These are phyloP conservation scores for Ceratosolen fusciceps DNA, from an alignment of 1,140 invertebrate genomes.

Conservation along the genomic window DNA sequence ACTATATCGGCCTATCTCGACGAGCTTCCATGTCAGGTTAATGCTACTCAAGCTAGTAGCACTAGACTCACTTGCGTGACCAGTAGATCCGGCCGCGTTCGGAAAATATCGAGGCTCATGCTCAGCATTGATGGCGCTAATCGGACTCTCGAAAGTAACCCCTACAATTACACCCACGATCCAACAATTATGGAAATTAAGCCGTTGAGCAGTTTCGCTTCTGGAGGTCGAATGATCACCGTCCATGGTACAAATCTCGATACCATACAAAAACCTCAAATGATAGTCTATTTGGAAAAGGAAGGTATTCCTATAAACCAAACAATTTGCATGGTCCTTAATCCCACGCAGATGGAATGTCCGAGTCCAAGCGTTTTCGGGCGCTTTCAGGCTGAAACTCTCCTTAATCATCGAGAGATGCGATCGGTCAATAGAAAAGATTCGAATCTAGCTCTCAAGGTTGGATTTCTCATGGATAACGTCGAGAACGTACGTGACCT, in stretches of 20 bases:
- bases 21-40: constrained; percentile 89
- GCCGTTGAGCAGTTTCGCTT: constrained; percentile 87
- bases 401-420: background rate
- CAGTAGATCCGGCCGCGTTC: constrained; percentile 76
- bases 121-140: constrained; percentile 89
- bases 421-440: constrained; percentile 50
- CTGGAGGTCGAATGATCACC: constrained; percentile 93
- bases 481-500: constrained; percentile 90
- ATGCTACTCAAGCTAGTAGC: constrained; percentile 90
- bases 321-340: constrained; percentile 88
- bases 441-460: constrained; percentile 76
- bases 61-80: constrained; percentile 90
- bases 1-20: constrained; percentile 89
- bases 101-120: constrained; percentile 76
- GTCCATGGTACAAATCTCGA: constrained; percentile 93
- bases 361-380: constrained; percentile 83
- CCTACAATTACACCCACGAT: constrained; percentile 92
- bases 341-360: constrained; percentile 94
- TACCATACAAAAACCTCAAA: constrained; percentile 91
- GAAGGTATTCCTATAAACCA: constrained; percentile 82
- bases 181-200: constrained; percentile 95
- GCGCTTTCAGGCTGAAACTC: constrained; percentile 55
- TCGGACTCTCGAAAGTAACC: constrained; percentile 77
- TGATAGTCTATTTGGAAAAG: constrained; percentile 84
- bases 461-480: constrained; percentile 97